phyloP scores from a whole-genome alignment of 2,888 invertebrate genomes.

The Empis livida region DNA sequence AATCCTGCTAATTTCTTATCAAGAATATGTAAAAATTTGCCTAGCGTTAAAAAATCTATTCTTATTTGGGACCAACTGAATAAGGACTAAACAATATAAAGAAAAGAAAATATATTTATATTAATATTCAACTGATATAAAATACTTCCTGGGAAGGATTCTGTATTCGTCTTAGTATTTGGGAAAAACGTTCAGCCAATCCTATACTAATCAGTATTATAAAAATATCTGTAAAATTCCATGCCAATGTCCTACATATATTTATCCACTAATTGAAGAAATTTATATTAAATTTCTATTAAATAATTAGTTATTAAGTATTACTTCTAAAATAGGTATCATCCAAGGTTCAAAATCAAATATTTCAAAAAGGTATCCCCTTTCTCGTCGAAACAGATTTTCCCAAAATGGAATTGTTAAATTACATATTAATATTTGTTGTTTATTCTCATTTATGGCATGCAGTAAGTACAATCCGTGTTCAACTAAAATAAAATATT shows the following conservation, averaged over 20 bases:
- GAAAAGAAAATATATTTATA: conserved; percentile 4
- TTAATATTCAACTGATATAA: neutral
- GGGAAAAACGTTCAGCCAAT: conserved; percentile 48
- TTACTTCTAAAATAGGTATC: no score
- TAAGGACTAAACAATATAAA: conserved; percentile 1
- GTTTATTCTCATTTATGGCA: conserved; percentile 22
- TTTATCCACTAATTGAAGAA: conserved; percentile 24
- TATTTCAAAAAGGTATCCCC: conserved; percentile 16
- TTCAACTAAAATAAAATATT: conserved; percentile 7
- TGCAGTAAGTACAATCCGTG: conserved; percentile 21
- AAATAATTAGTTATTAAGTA: no score
- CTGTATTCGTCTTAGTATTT: conserved; percentile 41
- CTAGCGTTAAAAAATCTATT: conserved; percentile 49
- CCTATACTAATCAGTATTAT: conserved; percentile 53
- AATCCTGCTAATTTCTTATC: conserved; percentile 48
- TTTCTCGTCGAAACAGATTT: conserved; percentile 25
- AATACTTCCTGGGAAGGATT: conserved; percentile 34
- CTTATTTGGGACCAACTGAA: conserved; percentile 51
- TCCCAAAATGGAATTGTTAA: conserved; percentile 24
- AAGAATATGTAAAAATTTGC: conserved; percentile 44
- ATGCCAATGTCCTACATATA: conserved; percentile 46
- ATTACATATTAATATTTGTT: conserved; percentile 26
- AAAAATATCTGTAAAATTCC: conserved; percentile 61
- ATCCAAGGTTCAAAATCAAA: no score
- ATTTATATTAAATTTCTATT: no score